Evolutionary conservation across 2,888 invertebrate species (phyloP), one percentile per base, ranked within the genome.

Genomic region (Galerucella nymphaeae): DNA sequence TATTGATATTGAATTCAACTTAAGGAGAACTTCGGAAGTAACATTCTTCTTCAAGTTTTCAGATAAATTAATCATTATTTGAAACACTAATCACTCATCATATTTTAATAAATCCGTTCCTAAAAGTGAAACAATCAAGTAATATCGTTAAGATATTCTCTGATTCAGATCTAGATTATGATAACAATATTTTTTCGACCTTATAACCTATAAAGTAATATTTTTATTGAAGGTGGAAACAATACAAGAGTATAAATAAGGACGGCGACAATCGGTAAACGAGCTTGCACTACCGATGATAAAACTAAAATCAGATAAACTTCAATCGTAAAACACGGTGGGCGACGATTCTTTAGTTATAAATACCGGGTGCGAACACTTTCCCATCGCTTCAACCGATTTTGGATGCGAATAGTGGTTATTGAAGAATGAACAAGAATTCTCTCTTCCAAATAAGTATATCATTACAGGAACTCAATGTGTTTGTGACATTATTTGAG

Each of bases 291-390:
- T 70, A 72, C 73, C 67, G 77, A 78, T 78, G 77, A 70, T 74
- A 78, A 62, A 62, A 77, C 76, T 75, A 72, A 71, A 74, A 77
- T 78, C 76, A 76, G 78, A 78, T 78, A 78, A 77, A 73, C 61
- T 67, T 67, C 75, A 76, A 77, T 77, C 77, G 77, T 77, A 78
- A 78, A 75, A 73, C 73, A 78, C 79, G 72, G 72, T 67, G 72
- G 75, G 77, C 78, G 78, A 77, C 77, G 76, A 77, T 77, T 75
- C 73, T 77, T 75, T 78, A 75, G 76, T 79, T 77, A 75, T 76
- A 74, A 74, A 69, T 75, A 73, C 74, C 71, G 74, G 74, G 77
- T 65, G 77, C 69, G 76, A 76, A 72, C 42, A 69, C 71, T 74
- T 79, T 79, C 77, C 77, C 79, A 79, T 75, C 77, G 74, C 72